Base-by-base conservation (phyloP, 1,140 invertebrate genomes). In the Patella vulgata region DNA sequence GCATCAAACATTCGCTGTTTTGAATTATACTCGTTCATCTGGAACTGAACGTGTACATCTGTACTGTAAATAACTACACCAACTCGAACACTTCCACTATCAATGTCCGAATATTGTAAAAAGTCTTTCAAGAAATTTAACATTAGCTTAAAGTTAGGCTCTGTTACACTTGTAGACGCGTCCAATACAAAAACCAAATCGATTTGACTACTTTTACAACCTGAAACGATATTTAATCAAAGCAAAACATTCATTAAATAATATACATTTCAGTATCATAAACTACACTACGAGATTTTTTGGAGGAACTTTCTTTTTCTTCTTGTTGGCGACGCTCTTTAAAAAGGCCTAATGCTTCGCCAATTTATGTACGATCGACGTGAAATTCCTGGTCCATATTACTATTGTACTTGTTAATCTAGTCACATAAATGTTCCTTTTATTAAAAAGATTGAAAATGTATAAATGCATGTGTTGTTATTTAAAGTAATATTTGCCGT, bases 171-270 rank as follows among this genome's bases (percentile, higher is more conserved):
- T n/a, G 73, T 73, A 2, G 78, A 80, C 1, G 73, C 57, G 55
- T 80, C 78, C 43, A 80, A 59, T n/a, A 79, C 43, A 42, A 80
- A 71, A 3, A 79, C 68, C 17, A 80, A 43, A 81, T 86, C 67
- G 23, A 68, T 55, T 23, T 66, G 61, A 23, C 59, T 47, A 14
- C 33, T 46, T 27, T 19, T 46, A 52, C 64, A 67, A 53, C 42
- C 63, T 65, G 21, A 4, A 46, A 33, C n/a, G 2, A 19, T 27
- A 51, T 27, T 8, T 17, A 33, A 53, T 11, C 11, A 23, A 52
- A n/a, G 19, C 14, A 42, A 42, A 14, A 42, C 19, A 42, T 42
- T 19, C 19, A 19, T 14, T 42, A 42, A 2, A 3, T 3, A 3
- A 2, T 2, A 17, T 1, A 42, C 3, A 42, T 19, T 2, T 42